These are phyloP conservation scores for Phalangium opilio DNA, from an alignment of 2,888 invertebrate species.

Conservation along the genomic window DNA sequence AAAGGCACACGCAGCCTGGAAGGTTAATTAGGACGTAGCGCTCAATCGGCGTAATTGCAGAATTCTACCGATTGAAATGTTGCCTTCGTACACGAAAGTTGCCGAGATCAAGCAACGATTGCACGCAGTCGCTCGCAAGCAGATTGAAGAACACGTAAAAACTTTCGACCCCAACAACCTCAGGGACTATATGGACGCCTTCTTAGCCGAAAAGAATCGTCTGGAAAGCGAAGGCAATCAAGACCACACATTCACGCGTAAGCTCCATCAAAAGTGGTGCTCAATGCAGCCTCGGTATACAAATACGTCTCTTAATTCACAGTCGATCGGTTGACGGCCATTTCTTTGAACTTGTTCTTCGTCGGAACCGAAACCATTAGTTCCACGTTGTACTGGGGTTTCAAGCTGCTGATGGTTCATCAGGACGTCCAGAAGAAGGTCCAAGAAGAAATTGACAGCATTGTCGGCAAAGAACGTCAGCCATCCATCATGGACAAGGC, in stretches of 20 bases:
- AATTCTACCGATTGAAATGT: neutral
- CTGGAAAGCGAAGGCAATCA: neutral
- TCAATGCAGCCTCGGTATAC: no score
- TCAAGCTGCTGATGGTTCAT: neutral
- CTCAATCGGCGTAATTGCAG: no score
- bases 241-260: neutral
- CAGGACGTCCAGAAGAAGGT: neutral
- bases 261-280: no score
- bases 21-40: no score
- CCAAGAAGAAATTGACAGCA: neutral
- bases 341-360: neutral
- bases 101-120: neutral
- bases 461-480: neutral
- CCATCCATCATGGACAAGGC: neutral
- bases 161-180: neutral
- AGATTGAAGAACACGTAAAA: neutral
- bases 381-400: neutral
- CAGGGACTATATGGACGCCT: constrained; percentile 1
- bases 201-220: neutral
- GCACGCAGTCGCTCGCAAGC: neutral
- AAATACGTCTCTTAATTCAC: no score
- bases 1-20: no score
- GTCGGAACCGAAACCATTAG: constrained; percentile 1
- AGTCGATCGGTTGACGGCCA: neutral
- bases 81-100: neutral